Percentiles rank a stretch among this genome's conserved stretches.
phyloP scores from a whole-genome alignment of 2,797 vertebrate genomes.

The Leuciscus waleckii region DNA sequence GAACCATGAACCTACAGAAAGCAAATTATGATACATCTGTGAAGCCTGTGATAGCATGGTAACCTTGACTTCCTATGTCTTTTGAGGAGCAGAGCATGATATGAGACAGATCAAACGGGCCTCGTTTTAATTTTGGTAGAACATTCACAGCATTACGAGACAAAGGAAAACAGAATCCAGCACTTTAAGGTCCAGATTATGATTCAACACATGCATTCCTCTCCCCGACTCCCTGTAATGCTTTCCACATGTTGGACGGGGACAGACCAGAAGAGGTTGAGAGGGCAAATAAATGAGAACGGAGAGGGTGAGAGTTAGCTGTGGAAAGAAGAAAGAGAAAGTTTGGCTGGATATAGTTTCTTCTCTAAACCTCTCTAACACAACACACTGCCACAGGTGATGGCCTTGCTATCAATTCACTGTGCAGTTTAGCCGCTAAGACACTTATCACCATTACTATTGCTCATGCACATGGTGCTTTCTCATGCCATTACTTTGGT shows the following conservation, averaged over 20 bases:
- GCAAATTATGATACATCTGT: slow-evolving; percentile 37
- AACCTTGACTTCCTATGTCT: slow-evolving; percentile 67
- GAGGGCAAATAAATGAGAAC: slow-evolving; percentile 54
- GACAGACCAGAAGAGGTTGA: slow-evolving; percentile 59
- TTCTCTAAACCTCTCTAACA: slow-evolving; percentile 36
- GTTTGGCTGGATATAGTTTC: slow-evolving; percentile 45
- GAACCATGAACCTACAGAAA: slow-evolving; percentile 64
- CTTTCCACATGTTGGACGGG: slow-evolving; percentile 79
- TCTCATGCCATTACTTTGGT: not conserved
- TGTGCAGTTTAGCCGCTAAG: not conserved
- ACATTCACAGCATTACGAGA: slow-evolving; percentile 75
- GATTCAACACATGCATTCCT: slow-evolving; percentile 81
- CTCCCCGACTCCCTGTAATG: slow-evolving; percentile 76
- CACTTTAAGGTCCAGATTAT: slow-evolving; percentile 75
- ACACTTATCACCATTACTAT: not conserved
- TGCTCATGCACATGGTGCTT: not conserved
- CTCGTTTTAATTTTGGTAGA: slow-evolving; percentile 76
- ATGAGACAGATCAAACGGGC: slow-evolving; percentile 73
- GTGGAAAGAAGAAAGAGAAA: slow-evolving; percentile 57
- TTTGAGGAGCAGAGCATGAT: slow-evolving; percentile 72
- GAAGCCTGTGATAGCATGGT: slow-evolving; percentile 56
- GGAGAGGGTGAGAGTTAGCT: slow-evolving; percentile 39
- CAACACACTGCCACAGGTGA: slow-evolving; percentile 60
- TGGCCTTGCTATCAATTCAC: slow-evolving; percentile 20
- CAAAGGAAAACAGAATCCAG: slow-evolving; percentile 73